Base-by-base conservation (phyloP, 2,888 invertebrate species). In the Thysanoteuthis rhombus region DNA sequence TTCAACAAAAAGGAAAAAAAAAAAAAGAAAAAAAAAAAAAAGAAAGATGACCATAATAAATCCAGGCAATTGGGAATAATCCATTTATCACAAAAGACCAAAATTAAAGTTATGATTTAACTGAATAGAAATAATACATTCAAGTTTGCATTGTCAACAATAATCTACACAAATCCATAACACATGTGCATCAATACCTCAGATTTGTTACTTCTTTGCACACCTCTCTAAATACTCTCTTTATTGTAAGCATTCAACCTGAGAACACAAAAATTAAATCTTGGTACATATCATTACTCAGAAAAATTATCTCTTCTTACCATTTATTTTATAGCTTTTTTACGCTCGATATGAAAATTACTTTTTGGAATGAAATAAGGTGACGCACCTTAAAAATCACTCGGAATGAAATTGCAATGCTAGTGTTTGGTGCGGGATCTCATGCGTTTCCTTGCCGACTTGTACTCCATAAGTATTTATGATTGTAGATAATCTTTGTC, bases 161-260 rank as follows among this genome's bases (percentile, higher is more conserved):
- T 75, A 75, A 36, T 75, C 36, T 75, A 75, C 75, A 75, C n/a
- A 75, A 75, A 75, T 75, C 16, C 75, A 75, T 36, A 16, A 75
- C 75, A 75, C 75, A 75, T 75, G 75, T 75, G 75, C 75, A 75
- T 75, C n/a, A 19, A 75, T 75, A 75, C n/a, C 75, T n/a, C 75
- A 36, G 75, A 75, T n/a, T n/a, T 75, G 75, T 75, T n/a, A 75
- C 75, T 75, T 75, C 75, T 75, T 36, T 36, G 75, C 75, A 75
- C 75, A 75, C 75, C 75, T 75, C 75, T 75, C 75, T 75, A 75
- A 75, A 75, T 16, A 75, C 75, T 75, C 75, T 75, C 75, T n/a
- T 75, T 75, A n/a, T 75, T 75, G 75, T 75, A 75, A 75, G 75
- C 75, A 75, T 75, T 75, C 75, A 75, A 75, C 75, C 75, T 75